Conservation (phyloP, 2,797 vertebrate genomes). For the Parauchenoglanis ngamensis region DNA sequence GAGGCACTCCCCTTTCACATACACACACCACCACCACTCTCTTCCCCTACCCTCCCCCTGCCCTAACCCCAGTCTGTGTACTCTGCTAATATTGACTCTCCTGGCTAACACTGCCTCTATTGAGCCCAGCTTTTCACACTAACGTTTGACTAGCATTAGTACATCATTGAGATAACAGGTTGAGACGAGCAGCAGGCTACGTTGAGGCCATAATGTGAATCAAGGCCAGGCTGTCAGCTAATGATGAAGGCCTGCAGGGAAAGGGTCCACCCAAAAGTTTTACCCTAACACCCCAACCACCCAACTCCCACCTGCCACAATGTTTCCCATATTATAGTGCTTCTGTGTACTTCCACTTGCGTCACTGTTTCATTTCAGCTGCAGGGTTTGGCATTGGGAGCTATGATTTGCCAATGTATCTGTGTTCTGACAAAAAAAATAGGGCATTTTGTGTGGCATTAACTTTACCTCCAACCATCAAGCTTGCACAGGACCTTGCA, state of each 20-base stretch:
- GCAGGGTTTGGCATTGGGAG: constrained; percentile 6
- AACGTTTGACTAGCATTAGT: constrained; percentile 86
- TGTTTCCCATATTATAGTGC: constrained; percentile 48
- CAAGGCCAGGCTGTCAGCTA: constrained; percentile 62
- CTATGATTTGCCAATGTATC: not conserved
- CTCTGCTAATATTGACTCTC: constrained; percentile 94
- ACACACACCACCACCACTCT: not conserved
- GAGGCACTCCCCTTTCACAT: constrained; percentile 26
- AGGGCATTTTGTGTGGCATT: constrained; percentile 1
- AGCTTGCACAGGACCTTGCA: constrained; percentile 20
- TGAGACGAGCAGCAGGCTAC: constrained; percentile 67
- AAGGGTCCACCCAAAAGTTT: constrained; percentile 11
- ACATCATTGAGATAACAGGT: constrained; percentile 81
- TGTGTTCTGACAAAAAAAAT: constrained; percentile 7
- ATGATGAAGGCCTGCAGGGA: constrained; percentile 40
- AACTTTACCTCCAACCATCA: constrained; percentile 24
- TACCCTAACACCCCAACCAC: not conserved
- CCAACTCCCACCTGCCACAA: not conserved
- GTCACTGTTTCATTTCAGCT: constrained; percentile 41
- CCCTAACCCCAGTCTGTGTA: constrained; percentile 80
- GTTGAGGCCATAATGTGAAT: constrained; percentile 63
- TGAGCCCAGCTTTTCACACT: constrained; percentile 81
- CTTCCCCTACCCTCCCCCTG: constrained; percentile 61
- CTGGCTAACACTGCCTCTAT: constrained; percentile 86
- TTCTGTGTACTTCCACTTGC: constrained; percentile 61